Evolutionary conservation across 1,140 invertebrate genomes (phyloP).

Genomic region (Zaprionus camerounensis): DNA sequence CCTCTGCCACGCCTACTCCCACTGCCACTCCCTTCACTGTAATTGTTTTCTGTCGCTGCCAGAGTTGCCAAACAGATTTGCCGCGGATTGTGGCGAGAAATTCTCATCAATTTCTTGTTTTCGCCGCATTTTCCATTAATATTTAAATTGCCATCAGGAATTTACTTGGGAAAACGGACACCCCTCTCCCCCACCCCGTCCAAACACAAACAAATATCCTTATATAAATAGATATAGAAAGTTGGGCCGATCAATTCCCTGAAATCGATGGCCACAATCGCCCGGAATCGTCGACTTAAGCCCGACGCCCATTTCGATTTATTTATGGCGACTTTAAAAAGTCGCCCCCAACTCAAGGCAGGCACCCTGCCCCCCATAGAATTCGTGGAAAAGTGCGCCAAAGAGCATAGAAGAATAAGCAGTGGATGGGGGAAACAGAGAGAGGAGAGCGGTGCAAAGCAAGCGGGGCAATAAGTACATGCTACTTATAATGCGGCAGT

Average conservation of each 20-base stretch:
- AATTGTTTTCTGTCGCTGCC: background rate
- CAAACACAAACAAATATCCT: background rate
- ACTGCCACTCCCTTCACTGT: background rate
- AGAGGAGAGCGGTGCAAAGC: conserved; percentile 24
- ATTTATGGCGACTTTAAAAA: conserved; percentile 51
- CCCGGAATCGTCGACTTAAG: conserved; percentile 9
- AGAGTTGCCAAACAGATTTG: conserved; percentile 1
- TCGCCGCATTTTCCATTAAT: conserved; percentile 6
- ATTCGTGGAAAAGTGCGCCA: conserved; percentile 15
- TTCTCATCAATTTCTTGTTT: conserved; percentile 9
- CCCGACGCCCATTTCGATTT: conserved; percentile 44
- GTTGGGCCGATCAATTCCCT: background rate
- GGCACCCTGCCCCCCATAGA: background rate
- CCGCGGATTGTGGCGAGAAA: background rate
- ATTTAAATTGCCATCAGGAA: conserved; percentile 19
- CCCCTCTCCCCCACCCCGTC: no score
- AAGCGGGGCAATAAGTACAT: conserved; percentile 61
- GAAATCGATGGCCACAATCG: conserved; percentile 10
- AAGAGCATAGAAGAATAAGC: conserved; percentile 14
- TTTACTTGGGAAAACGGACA: conserved; percentile 6
- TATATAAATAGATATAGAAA: conserved; percentile 13
- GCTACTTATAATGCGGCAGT: conserved; percentile 64
- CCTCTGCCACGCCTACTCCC: background rate
- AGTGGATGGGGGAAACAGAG: background rate
- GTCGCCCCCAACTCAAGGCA: conserved; percentile 4